A percentile compares a stretch with the other conserved stretches of the same genome.
phyloP scores from a whole-genome alignment of 2,113 vertebrate genomes.

The Leptodactylus fuscus region DNA sequence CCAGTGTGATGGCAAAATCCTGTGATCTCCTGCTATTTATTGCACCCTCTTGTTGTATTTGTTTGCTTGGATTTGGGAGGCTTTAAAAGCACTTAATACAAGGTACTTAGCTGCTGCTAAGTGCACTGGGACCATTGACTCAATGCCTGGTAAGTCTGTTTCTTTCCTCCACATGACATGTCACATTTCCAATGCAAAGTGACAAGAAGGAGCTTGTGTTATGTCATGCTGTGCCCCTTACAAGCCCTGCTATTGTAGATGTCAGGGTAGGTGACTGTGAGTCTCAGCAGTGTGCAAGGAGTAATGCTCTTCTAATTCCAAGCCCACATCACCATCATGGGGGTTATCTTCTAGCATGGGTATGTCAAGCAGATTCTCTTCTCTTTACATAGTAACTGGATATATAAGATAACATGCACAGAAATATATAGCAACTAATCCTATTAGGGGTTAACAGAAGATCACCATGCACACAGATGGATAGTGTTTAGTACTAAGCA shows the following conservation, averaged over 20 bases:
- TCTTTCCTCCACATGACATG: conserved; percentile 6
- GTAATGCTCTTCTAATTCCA: neutral
- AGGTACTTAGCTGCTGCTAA: conserved; percentile 17
- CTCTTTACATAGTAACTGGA: neutral
- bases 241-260: neutral
- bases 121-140: conserved; percentile 21
- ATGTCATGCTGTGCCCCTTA: conserved; percentile 9
- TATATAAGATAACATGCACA: neutral
- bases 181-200: neutral
- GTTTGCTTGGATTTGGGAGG: neutral
- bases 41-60: neutral
- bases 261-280: neutral
- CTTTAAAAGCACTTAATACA: conserved; percentile 2
- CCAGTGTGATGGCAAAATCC: conserved; percentile 26
- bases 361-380: neutral
- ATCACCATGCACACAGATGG: too few species aligned
- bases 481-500: too few species aligned
- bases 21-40: conserved; percentile 19
- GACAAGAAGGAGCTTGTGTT: conserved; percentile 22
- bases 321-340: neutral
- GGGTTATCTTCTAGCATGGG: neutral
- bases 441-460: too few species aligned
- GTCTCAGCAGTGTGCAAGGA: neutral
- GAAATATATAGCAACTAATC: neutral
- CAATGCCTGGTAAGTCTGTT: conserved; percentile 42